phyloP scores from a whole-genome alignment of 2,113 vertebrate species.

The Oryzias celebensis region DNA sequence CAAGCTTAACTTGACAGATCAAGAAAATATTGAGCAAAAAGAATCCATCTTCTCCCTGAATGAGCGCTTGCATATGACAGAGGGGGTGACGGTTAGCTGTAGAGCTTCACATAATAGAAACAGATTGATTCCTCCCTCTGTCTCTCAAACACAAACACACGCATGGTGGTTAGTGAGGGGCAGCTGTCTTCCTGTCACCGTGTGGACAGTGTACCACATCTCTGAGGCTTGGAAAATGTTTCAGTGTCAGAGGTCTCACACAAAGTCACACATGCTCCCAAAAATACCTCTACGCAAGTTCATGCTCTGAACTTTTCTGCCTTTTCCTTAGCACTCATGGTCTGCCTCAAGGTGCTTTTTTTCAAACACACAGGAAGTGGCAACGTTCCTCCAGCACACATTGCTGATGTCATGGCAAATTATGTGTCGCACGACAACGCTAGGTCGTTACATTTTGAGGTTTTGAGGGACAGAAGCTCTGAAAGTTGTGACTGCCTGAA shows the following conservation, averaged over 20 bases:
- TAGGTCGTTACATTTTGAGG: slow-evolving; percentile 21
- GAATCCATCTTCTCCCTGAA: slow-evolving; percentile 16
- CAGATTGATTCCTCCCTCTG: slow-evolving; percentile 61
- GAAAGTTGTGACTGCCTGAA: not conserved
- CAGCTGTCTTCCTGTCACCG: slow-evolving; percentile 73
- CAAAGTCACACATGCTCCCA: slow-evolving; percentile 28
- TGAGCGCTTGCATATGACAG: slow-evolving; percentile 39
- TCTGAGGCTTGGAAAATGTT: slow-evolving; percentile 35
- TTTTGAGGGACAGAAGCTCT: slow-evolving; percentile 22
- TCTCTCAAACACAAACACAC: slow-evolving; percentile 24
- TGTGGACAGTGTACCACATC: slow-evolving; percentile 56
- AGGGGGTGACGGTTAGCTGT: slow-evolving; percentile 48
- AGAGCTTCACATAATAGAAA: slow-evolving; percentile 67
- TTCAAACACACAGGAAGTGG: slow-evolving; percentile 65
- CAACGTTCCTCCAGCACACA: slow-evolving; percentile 36
- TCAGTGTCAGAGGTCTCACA: slow-evolving; percentile 45
- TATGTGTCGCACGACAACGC: slow-evolving; percentile 49
- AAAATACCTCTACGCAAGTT: not conserved
- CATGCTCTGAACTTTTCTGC: slow-evolving; percentile 10
- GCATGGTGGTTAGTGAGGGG: slow-evolving; percentile 37
- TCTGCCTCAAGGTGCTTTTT: slow-evolving; percentile 54
- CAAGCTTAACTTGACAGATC: slow-evolving; percentile 28
- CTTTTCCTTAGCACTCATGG: slow-evolving; percentile 6
- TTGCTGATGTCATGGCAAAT: slow-evolving; percentile 58
- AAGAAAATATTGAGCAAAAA: slow-evolving; percentile 29